These are phyloP conservation scores for Notamacropus eugenii DNA, from an alignment of 2,797 vertebrate genomes.

Conservation along the genomic window DNA sequence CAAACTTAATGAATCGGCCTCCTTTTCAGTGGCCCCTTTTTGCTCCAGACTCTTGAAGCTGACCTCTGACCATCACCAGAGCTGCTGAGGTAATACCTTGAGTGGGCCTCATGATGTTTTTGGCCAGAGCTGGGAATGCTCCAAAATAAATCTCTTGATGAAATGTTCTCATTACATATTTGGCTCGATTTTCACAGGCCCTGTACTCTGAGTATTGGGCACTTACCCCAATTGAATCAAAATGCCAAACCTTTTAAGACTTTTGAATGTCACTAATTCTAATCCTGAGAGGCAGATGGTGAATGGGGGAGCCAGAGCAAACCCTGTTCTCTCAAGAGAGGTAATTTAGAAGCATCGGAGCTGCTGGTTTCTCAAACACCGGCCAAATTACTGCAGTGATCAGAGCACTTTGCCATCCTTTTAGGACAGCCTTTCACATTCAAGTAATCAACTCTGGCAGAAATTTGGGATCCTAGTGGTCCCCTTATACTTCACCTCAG, in stretches of 20 bases:
- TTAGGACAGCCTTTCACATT: constrained; percentile 3
- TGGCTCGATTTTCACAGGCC: constrained; percentile 49
- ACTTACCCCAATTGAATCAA: constrained; percentile 58
- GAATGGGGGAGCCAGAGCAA: constrained; percentile 27
- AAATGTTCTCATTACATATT: constrained; percentile 32
- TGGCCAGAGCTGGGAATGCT: constrained; percentile 19
- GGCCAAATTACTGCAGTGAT: constrained; percentile 5
- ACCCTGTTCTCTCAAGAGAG: constrained; percentile 38
- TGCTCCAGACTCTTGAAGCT: neutral
- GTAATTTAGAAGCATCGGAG: constrained; percentile 43
- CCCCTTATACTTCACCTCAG: neutral
- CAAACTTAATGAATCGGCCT: neutral
- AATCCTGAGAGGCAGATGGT: constrained; percentile 56
- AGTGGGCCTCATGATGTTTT: neutral
- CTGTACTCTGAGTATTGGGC: constrained; percentile 43
- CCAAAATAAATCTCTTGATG: neutral
- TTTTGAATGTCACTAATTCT: constrained; percentile 60
- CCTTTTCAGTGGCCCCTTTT: neutral
- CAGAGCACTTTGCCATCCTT: neutral
- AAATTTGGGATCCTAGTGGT: neutral
- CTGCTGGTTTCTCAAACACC: constrained; percentile 26
- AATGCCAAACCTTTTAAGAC: constrained; percentile 60
- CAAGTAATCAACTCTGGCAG: constrained; percentile 21
- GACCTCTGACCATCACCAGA: neutral
- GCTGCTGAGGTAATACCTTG: neutral